Conservation (phyloP, 1,140 invertebrate species). For the Caerostris extrusa region DNA sequence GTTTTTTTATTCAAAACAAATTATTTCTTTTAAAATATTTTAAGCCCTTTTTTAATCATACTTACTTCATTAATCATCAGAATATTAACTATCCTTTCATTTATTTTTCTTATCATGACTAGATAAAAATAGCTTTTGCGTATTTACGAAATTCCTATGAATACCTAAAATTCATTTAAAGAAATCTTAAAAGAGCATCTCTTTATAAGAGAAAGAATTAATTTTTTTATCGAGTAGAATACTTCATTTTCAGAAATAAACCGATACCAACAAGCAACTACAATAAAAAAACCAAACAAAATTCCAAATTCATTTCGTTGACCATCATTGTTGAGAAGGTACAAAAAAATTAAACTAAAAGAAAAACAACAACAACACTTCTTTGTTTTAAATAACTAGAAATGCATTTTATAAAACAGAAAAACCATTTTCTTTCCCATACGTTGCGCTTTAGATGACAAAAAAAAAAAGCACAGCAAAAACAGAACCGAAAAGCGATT, state of each 20-base stretch:
- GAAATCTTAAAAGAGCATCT: too few relatives aligned
- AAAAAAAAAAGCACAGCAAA: background rate
- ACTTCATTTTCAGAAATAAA: background rate
- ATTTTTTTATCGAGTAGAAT: background rate
- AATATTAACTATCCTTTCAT: too few relatives aligned
- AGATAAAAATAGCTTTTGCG: too few relatives aligned
- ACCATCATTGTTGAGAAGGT: background rate
- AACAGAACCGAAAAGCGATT: slow-evolving; percentile 11
- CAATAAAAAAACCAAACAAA: background rate
- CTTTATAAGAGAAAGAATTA: too few relatives aligned
- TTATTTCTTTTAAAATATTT: too few relatives aligned
- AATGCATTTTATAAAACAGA: slow-evolving; percentile 31
- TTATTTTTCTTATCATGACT: too few relatives aligned
- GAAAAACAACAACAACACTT: background rate
- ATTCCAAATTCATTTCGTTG: slow-evolving; percentile 4
- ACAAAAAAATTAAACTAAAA: background rate
- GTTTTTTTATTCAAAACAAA: too few relatives aligned
- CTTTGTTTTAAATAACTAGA: slow-evolving; percentile 33
- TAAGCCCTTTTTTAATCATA: too few relatives aligned
- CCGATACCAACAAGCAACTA: background rate
- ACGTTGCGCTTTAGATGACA: background rate
- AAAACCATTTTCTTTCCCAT: slow-evolving; percentile 11
- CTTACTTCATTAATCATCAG: too few relatives aligned
- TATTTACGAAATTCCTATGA: too few relatives aligned
- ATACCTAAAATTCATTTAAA: too few relatives aligned